Percentiles rank a stretch among this genome's conserved stretches.
Conservation (phyloP, 2,797 vertebrate genomes). For the Lophotriccus pileatus region DNA sequence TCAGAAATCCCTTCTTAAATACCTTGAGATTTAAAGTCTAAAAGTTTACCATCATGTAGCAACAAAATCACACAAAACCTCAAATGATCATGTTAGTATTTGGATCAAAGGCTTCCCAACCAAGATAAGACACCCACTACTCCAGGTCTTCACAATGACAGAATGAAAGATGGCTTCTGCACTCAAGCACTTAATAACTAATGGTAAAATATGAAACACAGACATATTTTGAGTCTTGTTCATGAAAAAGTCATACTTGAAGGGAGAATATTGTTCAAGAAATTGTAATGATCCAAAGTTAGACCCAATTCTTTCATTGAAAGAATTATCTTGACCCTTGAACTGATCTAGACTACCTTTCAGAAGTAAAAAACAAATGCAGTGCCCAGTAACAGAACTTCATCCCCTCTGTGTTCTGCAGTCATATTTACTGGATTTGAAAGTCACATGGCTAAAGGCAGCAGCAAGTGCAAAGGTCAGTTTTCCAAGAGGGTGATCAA, state of each 20-base stretch:
- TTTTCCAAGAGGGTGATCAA: background rate
- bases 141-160: background rate
- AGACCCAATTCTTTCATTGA: background rate
- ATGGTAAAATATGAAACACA: background rate
- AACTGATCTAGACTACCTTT: background rate
- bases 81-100: background rate
- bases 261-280: background rate
- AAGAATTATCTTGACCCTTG: background rate
- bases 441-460: background rate
- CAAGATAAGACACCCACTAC: background rate
- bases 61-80: background rate
- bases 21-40: background rate
- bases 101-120: constrained; percentile 2
- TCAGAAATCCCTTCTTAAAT: constrained; percentile 3
- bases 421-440: background rate
- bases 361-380: background rate
- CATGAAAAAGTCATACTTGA: background rate
- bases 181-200: background rate
- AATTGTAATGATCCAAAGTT: background rate
- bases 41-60: background rate
- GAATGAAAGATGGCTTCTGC: constrained; percentile 8
- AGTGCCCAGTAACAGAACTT: background rate
- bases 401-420: background rate
- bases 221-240: background rate
- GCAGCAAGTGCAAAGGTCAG: background rate